phyloP scores from a whole-genome alignment of 2,797 vertebrate genomes.

The Sylvia borin region DNA sequence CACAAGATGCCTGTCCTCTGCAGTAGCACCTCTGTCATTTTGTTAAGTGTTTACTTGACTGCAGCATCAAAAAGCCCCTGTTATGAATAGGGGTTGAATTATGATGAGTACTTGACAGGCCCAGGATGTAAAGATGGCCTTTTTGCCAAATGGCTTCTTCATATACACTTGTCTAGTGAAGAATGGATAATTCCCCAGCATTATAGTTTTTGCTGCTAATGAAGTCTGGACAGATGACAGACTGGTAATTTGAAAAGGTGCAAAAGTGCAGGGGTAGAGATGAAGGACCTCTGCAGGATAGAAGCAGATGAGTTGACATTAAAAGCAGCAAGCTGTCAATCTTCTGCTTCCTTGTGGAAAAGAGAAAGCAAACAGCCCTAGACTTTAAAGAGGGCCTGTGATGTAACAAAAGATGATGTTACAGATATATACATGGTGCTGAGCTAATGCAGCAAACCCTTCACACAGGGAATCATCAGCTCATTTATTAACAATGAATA shows the following conservation, averaged over 20 bases:
- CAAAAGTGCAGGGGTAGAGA: not conserved
- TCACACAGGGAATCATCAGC: not conserved
- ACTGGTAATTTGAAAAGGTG: not conserved
- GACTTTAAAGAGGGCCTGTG: not conserved
- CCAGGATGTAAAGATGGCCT: not conserved
- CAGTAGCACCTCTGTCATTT: not conserved
- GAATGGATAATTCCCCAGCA: not conserved
- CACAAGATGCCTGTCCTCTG: not conserved
- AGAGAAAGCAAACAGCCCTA: not conserved
- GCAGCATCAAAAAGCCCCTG: not conserved
- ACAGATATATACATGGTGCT: not conserved
- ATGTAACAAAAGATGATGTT: not conserved
- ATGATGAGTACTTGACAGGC: not conserved
- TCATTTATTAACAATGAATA: not conserved
- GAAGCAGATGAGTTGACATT: not conserved
- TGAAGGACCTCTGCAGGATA: not conserved
- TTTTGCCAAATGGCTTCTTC: not conserved
- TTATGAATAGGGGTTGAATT: not conserved
- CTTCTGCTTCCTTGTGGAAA: not conserved
- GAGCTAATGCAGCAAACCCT: not conserved
- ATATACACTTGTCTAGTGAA: not conserved
- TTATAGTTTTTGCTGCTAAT: not conserved
- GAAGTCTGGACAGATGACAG: not conserved
- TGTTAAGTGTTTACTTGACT: not conserved
- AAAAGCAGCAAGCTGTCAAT: not conserved